Base-by-base conservation (phyloP, 1,140 invertebrate genomes). In the Cherax destructor region DNA sequence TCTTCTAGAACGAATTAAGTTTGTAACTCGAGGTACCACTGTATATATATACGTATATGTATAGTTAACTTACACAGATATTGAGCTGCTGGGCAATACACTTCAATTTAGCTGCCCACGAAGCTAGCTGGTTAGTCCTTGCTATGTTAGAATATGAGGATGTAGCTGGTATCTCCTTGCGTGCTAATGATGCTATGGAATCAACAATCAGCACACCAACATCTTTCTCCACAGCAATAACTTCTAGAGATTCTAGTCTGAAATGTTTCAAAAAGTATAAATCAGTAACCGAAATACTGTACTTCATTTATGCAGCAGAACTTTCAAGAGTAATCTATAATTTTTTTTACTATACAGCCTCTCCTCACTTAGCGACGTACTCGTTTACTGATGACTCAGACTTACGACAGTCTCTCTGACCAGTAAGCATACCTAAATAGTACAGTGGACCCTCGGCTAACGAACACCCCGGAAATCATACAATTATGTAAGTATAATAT, bases 51-150 rank as follows among this genome's bases (percentile, higher is more conserved):
- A 65, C 61, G 10, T 18, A 72, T 30, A 9, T 72, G n/a, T 18
- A 78, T 18, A 50, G 3, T 50, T 18, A 79, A 30, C 77, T 88
- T 88, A 88, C 86, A 88, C 86, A 88, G 10, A 88, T 88, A 52
- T 88, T 88, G 21, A 88, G 78, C 61, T 81, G 77, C 18, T 88
- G 77, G 49, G 86, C 86, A 5, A 88, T n/a, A 41, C 49, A 80
- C 61, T 88, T 88, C 24, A 88, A 56, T 52, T 69, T 88, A 6
- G 86, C 77, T n/a, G 86, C 86, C 86, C 86, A 88, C n/a, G 86
- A 88, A 6, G 86, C 77, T 21, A 88, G 78, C 50, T 88, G 86
- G 77, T 65, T 69, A 0, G 78, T 69, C 41, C 77, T 59, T 1
- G 77, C 21, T 61, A 69, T 80, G 59, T 21, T 88, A 21, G 86